phyloP scores from a whole-genome alignment of 64 coral and sea anemone genomes.

The Dendrophyllia cribrosa region DNA sequence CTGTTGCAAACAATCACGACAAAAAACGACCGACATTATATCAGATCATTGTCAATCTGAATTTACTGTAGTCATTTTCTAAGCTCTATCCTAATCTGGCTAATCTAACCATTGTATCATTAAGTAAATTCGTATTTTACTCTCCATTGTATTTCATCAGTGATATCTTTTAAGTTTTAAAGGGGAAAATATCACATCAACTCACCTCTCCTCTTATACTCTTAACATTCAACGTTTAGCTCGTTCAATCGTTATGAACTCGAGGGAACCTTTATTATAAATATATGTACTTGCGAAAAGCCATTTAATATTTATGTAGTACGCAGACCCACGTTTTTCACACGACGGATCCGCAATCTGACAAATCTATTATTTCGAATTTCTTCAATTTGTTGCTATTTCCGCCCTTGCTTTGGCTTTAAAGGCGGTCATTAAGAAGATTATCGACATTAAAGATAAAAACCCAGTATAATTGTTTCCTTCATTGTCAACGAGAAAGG shows the following conservation, averaged over 20 bases:
- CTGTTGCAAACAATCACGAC: too few species aligned
- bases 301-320: background rate
- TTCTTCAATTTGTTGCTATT: conserved; percentile 18
- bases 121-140: too few species aligned
- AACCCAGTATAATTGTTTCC: background rate
- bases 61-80: too few species aligned
- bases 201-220: too few species aligned
- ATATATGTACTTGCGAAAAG: background rate
- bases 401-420: background rate
- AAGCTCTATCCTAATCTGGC: too few species aligned
- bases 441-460: background rate
- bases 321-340: conserved; percentile 12
- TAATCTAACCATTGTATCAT: too few species aligned
- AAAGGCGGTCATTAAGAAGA: background rate
- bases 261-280: background rate
- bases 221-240: background rate
- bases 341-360: background rate
- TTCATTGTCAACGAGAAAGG: background rate
- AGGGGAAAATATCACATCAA: too few species aligned
- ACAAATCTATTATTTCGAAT: background rate
- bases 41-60: too few species aligned
- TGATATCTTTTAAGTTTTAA: too few species aligned
- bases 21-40: too few species aligned
- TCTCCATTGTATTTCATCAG: too few species aligned
- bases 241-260: background rate